These are phyloP conservation scores for Plecotus auritus DNA, from an alignment of 2,113 vertebrate genomes.

Conservation along the genomic window DNA sequence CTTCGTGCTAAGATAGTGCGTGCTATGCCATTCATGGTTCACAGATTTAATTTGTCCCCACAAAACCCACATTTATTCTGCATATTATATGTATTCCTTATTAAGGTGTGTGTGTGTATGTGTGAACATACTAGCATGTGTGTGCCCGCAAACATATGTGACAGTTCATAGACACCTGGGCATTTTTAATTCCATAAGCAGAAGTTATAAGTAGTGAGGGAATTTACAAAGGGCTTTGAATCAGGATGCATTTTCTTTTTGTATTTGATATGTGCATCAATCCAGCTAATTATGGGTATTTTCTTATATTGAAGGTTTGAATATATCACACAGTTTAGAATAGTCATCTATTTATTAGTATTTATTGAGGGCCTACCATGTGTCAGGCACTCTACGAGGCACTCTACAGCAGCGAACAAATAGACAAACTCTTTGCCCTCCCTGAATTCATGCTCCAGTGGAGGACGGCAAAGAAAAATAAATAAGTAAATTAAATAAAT, in stretches of 20 bases:
- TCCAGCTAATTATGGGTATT: not conserved
- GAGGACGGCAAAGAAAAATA: not conserved
- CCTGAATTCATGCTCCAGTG: not conserved
- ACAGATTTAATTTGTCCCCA: not conserved
- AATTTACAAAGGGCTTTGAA: not conserved
- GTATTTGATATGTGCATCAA: not conserved
- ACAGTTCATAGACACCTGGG: not conserved
- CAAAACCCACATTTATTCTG: not conserved
- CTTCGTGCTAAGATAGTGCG: not conserved
- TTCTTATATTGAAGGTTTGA: not conserved
- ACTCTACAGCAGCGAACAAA: not conserved
- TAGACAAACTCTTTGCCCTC: not conserved
- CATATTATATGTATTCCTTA: not conserved
- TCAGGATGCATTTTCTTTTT: not conserved
- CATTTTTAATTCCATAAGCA: not conserved
- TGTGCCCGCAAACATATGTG: not conserved
- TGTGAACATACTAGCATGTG: not conserved
- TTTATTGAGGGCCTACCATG: not conserved
- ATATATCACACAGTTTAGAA: not conserved
- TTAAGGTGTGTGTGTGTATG: not conserved
- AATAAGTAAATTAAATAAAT: not conserved
- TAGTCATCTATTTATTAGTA: not conserved
- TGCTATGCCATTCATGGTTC: not conserved
- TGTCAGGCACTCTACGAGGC: not conserved
- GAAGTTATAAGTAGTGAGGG: not conserved